phyloP scores from a whole-genome alignment of 2,888 invertebrate species.

The Eledona agricola region DNA sequence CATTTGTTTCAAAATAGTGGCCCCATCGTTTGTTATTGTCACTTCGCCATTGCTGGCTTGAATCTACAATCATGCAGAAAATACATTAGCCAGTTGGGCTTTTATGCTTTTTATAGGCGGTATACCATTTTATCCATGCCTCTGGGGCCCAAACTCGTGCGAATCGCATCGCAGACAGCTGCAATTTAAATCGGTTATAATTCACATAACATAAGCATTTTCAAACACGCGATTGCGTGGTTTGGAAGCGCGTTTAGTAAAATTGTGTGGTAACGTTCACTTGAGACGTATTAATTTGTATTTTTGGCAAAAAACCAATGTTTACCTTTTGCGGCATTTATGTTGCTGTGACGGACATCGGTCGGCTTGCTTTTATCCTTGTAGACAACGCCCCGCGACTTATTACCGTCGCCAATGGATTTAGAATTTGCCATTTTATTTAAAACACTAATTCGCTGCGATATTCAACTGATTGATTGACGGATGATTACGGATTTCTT shows the following conservation, averaged over 20 bases:
- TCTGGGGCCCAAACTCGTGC: constrained; percentile 97
- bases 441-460: constrained; percentile 1
- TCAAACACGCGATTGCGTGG: no score
- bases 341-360: constrained; percentile 94
- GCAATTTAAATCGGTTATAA: constrained; percentile 56
- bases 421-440: constrained; percentile 61
- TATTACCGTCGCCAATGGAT: constrained; percentile 63
- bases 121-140: constrained; percentile 99
- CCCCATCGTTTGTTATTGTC: constrained; percentile 99
- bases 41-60: constrained; percentile 97
- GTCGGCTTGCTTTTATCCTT: constrained; percentile 94
- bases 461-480: constrained; percentile 6
- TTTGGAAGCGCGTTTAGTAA: no score
- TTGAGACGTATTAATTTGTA: constrained; percentile 3
- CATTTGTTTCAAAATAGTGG: constrained; percentile 99
- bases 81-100: not conserved
- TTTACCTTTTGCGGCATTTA: constrained; percentile 96
- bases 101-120: not conserved
- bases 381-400: constrained; percentile 69
- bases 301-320: constrained; percentile 36
- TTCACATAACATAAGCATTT: constrained; percentile 2
- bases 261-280: no score
- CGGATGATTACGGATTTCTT: constrained; percentile 34
- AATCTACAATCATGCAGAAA: constrained; percentile 71
- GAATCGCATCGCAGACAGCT: constrained; percentile 99